phyloP scores from a whole-genome alignment of 2,113 vertebrate genomes.

The Herpetotheres cachinnans region DNA sequence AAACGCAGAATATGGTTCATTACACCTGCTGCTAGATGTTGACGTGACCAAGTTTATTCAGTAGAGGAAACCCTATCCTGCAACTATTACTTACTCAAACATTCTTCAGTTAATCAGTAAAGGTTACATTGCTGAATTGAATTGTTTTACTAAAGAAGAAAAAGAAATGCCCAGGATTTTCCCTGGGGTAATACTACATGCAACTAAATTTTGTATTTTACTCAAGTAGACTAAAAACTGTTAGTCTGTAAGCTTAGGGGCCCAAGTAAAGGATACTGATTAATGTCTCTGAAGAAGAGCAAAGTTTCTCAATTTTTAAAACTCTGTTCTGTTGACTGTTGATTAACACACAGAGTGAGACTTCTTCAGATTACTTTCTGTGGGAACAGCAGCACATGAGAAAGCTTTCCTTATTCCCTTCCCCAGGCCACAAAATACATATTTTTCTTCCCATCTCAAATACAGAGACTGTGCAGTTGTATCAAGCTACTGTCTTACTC shows the following conservation, averaged over 20 bases:
- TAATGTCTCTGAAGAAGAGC: neutral
- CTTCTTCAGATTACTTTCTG: neutral
- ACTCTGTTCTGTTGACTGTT: neutral
- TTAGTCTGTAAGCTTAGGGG: neutral
- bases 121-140: neutral
- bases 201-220: neutral
- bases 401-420: neutral
- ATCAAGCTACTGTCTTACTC: neutral
- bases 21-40: rapidly evolving
- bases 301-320: neutral
- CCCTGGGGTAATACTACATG: neutral
- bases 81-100: neutral
- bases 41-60: neutral
- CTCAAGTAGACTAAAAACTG: neutral
- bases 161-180: neutral
- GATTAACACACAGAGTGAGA: neutral
- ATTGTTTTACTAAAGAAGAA: neutral
- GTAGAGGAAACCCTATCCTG: neutral
- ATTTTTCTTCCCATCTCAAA: neutral
- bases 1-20: neutral
- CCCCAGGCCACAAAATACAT: neutral
- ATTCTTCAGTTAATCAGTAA: neutral
- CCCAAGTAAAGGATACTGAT: neutral
- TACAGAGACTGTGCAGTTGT: neutral
- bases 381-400: neutral